Evolutionary conservation across 2,888 invertebrate genomes (phyloP).

Genomic region (Acrobasis suavella): DNA sequence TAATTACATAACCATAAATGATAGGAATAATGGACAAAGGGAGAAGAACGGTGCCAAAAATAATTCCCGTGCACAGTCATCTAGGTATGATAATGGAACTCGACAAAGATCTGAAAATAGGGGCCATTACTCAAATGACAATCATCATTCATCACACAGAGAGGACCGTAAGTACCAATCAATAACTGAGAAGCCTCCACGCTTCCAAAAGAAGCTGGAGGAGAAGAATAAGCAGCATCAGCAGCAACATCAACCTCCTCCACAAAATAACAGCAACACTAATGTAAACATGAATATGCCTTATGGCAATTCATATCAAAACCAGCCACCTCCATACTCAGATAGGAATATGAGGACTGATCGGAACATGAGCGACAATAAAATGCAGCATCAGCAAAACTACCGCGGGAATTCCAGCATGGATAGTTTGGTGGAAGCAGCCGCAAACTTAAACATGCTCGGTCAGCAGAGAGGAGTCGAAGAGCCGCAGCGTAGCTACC

Average conservation of each 20-base stretch:
- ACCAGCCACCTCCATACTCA: conserved; percentile 51
- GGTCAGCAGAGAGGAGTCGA: conserved; percentile 49
- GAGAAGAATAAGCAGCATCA: conserved; percentile 73
- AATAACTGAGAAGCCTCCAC: conserved; percentile 82
- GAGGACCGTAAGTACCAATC: conserved; percentile 70
- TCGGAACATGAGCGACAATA: conserved; percentile 54
- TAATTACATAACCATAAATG: conserved; percentile 55
- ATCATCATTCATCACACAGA: conserved; percentile 55
- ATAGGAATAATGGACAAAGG: conserved; percentile 56
- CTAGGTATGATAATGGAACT: conserved; percentile 59
- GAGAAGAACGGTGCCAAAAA: conserved; percentile 63
- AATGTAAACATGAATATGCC: conserved; percentile 51
- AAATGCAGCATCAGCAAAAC: conserved; percentile 47
- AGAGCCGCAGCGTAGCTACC: conserved; percentile 54
- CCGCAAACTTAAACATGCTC: conserved; percentile 60
- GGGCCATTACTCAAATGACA: conserved; percentile 66
- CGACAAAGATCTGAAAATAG: conserved; percentile 59
- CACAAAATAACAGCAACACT: conserved; percentile 40
- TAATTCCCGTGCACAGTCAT: conserved; percentile 57
- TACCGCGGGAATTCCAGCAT: conserved; percentile 56
- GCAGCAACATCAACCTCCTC: conserved; percentile 51
- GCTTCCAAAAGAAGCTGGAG: conserved; percentile 83
- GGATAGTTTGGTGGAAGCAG: conserved; percentile 64
- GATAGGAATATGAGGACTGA: conserved; percentile 60
- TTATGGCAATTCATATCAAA: conserved; percentile 61